Conservation (phyloP, 2,888 invertebrate species). For the Calameuta pallipes region DNA sequence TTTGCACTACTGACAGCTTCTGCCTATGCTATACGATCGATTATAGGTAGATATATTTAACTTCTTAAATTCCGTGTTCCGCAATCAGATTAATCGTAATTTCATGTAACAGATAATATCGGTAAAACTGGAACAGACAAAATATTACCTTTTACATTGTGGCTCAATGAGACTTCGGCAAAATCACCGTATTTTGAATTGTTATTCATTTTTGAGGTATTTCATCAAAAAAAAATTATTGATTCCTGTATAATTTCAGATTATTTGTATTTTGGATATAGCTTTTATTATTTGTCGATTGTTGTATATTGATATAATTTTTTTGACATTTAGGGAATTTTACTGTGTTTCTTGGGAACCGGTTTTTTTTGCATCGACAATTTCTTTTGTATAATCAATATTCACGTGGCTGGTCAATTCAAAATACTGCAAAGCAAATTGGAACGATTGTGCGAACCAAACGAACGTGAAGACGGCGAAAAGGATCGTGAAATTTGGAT, state of each 20-base stretch:
- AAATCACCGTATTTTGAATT: neutral
- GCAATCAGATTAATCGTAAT: neutral
- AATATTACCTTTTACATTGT: neutral
- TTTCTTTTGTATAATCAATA: too few relatives aligned
- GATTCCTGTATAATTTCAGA: too few relatives aligned
- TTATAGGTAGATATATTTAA: constrained; percentile 29
- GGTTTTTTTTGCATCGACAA: too few relatives aligned
- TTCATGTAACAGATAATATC: constrained; percentile 31
- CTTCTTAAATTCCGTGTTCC: neutral
- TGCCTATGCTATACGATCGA: constrained; percentile 28
- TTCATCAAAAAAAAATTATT: too few relatives aligned
- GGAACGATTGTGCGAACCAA: constrained; percentile 3
- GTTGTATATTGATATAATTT: too few relatives aligned
- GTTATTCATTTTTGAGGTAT: neutral
- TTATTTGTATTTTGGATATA: too few relatives aligned
- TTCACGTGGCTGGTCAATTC: constrained; percentile 18
- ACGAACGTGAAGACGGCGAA: neutral
- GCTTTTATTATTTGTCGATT: constrained; percentile 18
- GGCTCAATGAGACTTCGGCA: neutral
- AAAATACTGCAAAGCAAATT: constrained; percentile 15
- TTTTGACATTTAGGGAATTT: too few relatives aligned
- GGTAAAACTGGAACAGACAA: constrained; percentile 26
- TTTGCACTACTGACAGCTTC: too few relatives aligned
- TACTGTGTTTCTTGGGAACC: constrained; percentile 18
- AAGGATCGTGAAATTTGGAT: neutral